phyloP scores from a whole-genome alignment of 2,888 invertebrate genomes.

The Deladenus siricidicola region DNA sequence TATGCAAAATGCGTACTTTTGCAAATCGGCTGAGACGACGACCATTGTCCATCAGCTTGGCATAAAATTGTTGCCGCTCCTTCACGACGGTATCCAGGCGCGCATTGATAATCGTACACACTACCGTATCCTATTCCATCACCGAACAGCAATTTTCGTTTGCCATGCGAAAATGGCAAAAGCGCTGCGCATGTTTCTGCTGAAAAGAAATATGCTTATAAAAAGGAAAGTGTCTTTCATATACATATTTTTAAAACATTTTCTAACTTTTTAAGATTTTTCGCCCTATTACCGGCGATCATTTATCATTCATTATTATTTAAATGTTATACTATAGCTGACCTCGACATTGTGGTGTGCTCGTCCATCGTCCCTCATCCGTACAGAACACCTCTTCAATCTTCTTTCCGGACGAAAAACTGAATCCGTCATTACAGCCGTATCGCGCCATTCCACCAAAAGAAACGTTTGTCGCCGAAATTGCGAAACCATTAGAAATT shows the following conservation, averaged over 20 bases:
- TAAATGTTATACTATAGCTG: not conserved
- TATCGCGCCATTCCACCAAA: slow-evolving; percentile 86
- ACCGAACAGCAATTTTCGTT: slow-evolving; percentile 45
- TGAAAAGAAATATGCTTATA: slow-evolving; percentile 15
- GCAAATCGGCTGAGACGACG: slow-evolving; percentile 81
- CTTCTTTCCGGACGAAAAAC: slow-evolving; percentile 70
- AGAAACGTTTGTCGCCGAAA: slow-evolving; percentile 87
- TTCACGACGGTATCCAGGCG: slow-evolving; percentile 44
- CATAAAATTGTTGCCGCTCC: slow-evolving; percentile 72
- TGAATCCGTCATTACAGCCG: slow-evolving; percentile 80
- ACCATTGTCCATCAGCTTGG: slow-evolving; percentile 82
- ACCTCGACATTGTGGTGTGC: slow-evolving; percentile 48
- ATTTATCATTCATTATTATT: not conserved
- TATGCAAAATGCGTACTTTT: no score
- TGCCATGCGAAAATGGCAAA: slow-evolving; percentile 45
- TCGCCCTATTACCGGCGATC: not conserved
- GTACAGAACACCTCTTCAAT: slow-evolving; percentile 49
- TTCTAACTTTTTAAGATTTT: not conserved
- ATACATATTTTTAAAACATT: not conserved
- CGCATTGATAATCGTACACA: slow-evolving; percentile 49
- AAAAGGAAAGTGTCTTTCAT: not conserved
- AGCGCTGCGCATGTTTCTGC: slow-evolving; percentile 51
- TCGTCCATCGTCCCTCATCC: slow-evolving; percentile 50
- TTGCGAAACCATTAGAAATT: slow-evolving; percentile 92
- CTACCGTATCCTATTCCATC: slow-evolving; percentile 53